These are phyloP conservation scores for Reinhardtius hippoglossoides DNA, from an alignment of 2,113 vertebrate species.

Conservation along the genomic window DNA sequence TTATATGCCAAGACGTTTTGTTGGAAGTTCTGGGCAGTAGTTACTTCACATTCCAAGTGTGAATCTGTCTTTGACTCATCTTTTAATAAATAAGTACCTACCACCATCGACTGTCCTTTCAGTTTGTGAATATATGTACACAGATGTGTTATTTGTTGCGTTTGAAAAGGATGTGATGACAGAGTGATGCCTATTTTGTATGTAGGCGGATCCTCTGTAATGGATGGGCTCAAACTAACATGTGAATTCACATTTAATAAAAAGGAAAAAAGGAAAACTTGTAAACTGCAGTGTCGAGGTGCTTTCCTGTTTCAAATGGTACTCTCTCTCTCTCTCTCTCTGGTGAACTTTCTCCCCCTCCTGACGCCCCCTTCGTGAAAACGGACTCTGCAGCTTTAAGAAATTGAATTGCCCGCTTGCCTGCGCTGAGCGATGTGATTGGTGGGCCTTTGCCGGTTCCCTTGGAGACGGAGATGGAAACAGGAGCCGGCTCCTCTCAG, in stretches of 20 bases:
- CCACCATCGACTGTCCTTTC: conserved; percentile 83
- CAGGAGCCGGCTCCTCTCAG: conserved; percentile 71
- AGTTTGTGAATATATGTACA: conserved; percentile 84
- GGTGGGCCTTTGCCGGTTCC: conserved; percentile 72
- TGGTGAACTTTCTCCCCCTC: conserved; percentile 11
- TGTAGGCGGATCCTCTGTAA: conserved; percentile 69
- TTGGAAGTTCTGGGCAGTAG: conserved; percentile 81
- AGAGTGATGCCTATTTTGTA: conserved; percentile 79
- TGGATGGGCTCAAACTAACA: conserved; percentile 78
- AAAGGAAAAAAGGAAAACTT: conserved; percentile 69
- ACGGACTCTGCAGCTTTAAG: conserved; percentile 80
- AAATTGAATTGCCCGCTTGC: conserved; percentile 83
- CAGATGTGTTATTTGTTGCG: conserved; percentile 76
- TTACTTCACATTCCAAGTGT: conserved; percentile 86
- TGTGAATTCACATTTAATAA: conserved; percentile 83
- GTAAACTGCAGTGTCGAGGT: conserved; percentile 59
- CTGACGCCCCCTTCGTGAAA: neutral
- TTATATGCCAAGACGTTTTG: conserved; percentile 79
- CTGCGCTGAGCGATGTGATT: conserved; percentile 72
- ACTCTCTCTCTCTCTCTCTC: neutral
- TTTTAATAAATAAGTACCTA: conserved; percentile 89
- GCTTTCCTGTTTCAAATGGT: conserved; percentile 58
- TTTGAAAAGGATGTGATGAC: conserved; percentile 78
- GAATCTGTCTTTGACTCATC: conserved; percentile 86
- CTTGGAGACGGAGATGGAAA: conserved; percentile 79